Evolutionary conservation across 2,888 invertebrate genomes (phyloP).

Genomic region (Himalopsyche anomala): DNA sequence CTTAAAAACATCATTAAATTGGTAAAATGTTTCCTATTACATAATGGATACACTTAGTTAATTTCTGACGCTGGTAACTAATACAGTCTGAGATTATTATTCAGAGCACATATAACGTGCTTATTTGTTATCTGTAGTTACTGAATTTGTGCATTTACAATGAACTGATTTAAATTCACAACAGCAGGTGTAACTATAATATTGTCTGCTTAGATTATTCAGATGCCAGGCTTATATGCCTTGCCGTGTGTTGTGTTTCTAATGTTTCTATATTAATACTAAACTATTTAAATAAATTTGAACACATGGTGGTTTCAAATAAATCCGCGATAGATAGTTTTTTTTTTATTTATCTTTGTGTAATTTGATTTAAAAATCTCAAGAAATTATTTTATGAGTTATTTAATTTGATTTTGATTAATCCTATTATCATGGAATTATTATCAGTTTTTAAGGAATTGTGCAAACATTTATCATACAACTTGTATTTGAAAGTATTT

Average conservation of each 20-base stretch:
- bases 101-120: constrained; percentile 39
- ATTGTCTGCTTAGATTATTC: constrained; percentile 43
- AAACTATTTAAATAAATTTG: not conserved
- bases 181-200: constrained; percentile 37
- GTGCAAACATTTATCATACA: too few species aligned
- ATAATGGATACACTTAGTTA: not conserved
- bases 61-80: not conserved
- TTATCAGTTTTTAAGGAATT: too few species aligned
- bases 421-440: too few species aligned
- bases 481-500: too few species aligned
- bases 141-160: constrained; percentile 29
- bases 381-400: too few species aligned
- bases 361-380: too few species aligned
- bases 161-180: constrained; percentile 45
- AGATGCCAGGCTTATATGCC: constrained; percentile 27
- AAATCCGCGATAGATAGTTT: too few species aligned
- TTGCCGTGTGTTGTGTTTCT: constrained; percentile 44
- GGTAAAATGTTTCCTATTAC: not conserved
- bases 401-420: too few species aligned
- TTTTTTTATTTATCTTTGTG: too few species aligned
- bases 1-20: not conserved
- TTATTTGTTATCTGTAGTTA: constrained; percentile 38
- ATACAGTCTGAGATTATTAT: constrained; percentile 24
- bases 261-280: constrained; percentile 20
- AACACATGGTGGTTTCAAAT: too few species aligned